A percentile compares a stretch with the other conserved stretches of the same genome.
Conservation (phyloP, 1,140 invertebrate species). For the Chymomyza costata region DNA sequence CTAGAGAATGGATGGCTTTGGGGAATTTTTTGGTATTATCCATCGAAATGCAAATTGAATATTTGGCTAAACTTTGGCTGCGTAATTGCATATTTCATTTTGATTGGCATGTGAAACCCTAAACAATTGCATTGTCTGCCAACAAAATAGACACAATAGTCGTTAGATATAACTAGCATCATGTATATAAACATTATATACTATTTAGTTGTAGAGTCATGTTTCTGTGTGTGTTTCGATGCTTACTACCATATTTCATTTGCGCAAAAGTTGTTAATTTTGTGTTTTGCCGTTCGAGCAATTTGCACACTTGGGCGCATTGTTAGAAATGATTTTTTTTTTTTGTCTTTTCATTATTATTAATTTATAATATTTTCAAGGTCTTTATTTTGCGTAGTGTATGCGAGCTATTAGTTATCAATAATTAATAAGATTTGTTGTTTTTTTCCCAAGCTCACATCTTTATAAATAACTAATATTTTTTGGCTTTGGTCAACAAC, state of each 20-base stretch:
- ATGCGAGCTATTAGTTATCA: conserved; percentile 35
- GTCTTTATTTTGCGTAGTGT: conserved; percentile 19
- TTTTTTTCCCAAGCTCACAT: no score
- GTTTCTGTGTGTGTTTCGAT: no score
- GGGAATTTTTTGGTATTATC: no score
- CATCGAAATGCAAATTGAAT: no score
- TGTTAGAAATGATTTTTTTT: conserved; percentile 29
- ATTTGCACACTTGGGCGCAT: conserved; percentile 24
- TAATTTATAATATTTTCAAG: conserved; percentile 46
- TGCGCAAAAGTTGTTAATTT: conserved; percentile 26
- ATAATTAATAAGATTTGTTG: background rate
- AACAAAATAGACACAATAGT: conserved; percentile 9
- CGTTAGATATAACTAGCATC: conserved; percentile 7
- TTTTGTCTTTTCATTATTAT: no score
- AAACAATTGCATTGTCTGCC: conserved; percentile 35
- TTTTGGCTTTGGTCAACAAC: conserved; percentile 5
- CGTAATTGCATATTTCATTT: conserved; percentile 31
- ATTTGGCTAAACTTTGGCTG: conserved; percentile 19
- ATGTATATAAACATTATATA: conserved; percentile 22
- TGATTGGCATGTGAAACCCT: conserved; percentile 47
- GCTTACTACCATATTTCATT: background rate
- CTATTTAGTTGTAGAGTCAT: no score
- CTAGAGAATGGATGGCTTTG: no score
- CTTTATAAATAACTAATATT: conserved; percentile 15
- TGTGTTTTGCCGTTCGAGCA: conserved; percentile 12